Base-by-base conservation (phyloP, 2,797 vertebrate species). In the Hozukius guyotensis region DNA sequence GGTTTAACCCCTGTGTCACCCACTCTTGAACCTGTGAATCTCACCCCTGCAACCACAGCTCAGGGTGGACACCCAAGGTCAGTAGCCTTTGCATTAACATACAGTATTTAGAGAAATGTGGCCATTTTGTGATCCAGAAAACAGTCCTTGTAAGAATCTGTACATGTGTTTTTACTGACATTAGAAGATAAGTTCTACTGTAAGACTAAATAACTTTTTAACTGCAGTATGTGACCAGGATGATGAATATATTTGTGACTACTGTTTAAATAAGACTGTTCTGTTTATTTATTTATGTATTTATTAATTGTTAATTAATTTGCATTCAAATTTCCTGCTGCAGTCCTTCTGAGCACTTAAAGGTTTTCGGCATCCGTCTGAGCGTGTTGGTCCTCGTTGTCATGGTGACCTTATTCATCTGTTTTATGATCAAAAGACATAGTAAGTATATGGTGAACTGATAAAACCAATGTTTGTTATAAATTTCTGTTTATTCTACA, bases 381-480 rank as follows among this genome's bases (percentile, higher is more conserved):
- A 53, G 76, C 55, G 36, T 89, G 75, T 13, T 90, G 78, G n/a
- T 81, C 2, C 8, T 85, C 2, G 18, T 75, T n/a, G 57, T 83
- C 4, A 66, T 67, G 16, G 64, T 82, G 57, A 29, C 46, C 5
- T 10, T 56, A 10, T 13, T 83, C 34, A 0, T 83, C 60, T 88
- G 77, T 70, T 68, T 79, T 16, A 56, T 60, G 24, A 20, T 80
- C 5, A 88, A 61, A 61, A 80, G 8, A 66, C 29, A 9, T n/a
- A 84, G 88, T 91, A 75, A 77, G 83, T 86, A 4, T 65, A 9
- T 16, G 0, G 3, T 62, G 1, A 72, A 25, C 9, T 60, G 0
- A 27, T 42, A 0, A 42, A 42, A 42, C 24, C 8, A 42, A 5
- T 65, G 52, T 9, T 14, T 53, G 8, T 4, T 5, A 9, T 12